Conservation (phyloP, 2,888 invertebrate genomes). For the Hirtodrosophila trivittata region DNA sequence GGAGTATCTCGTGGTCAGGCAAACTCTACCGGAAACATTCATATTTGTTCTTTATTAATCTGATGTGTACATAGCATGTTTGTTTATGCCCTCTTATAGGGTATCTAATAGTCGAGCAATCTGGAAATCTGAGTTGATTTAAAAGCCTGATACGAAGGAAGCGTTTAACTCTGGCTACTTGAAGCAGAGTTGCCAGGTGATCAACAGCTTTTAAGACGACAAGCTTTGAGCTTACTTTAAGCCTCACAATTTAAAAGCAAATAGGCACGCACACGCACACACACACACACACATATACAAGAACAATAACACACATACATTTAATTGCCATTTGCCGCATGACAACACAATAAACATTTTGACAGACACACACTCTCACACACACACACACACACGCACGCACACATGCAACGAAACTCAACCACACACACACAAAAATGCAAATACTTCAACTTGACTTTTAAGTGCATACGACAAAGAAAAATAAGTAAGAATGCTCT, state of each 20-base stretch:
- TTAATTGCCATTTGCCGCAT: constrained; percentile 12
- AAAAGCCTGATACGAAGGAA: no score
- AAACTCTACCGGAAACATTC: no score
- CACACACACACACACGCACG: constrained; percentile 3
- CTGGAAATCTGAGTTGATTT: no score
- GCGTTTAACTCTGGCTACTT: no score
- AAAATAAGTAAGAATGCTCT: constrained; percentile 7
- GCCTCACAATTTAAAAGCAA: background rate
- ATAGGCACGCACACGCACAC: background rate
- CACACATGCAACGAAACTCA: constrained; percentile 6
- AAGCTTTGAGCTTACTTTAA: background rate
- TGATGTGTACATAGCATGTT: no score
- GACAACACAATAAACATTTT: constrained; percentile 26
- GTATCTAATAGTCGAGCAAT: no score
- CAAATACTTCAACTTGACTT: constrained; percentile 43
- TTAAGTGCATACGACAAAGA: constrained; percentile 43
- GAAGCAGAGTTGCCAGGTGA: background rate
- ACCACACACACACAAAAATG: constrained; percentile 33
- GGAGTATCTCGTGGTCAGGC: no score
- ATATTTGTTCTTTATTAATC: no score
- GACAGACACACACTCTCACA: constrained; percentile 8
- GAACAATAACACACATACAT: background rate
- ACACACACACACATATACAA: constrained; percentile 14
- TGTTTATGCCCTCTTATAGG: no score
- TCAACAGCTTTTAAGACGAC: background rate